Base-by-base conservation (phyloP, 2,113 vertebrate genomes). In the Alosa alosa region DNA sequence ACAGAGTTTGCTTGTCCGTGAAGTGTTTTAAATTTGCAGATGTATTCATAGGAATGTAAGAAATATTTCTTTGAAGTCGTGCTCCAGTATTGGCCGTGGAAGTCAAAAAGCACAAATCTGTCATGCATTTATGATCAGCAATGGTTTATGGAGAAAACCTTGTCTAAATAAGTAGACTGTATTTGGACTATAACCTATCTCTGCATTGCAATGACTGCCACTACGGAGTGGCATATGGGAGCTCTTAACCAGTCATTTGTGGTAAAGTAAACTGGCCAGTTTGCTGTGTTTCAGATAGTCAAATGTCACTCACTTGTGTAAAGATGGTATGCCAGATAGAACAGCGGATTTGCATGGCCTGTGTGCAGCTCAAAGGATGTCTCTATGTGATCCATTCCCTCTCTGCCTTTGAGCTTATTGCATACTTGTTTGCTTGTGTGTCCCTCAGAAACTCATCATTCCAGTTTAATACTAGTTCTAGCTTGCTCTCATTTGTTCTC, bases 261-360 rank as follows among this genome's bases (percentile, higher is more conserved):
- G 36, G 72, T 78, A 78, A 78, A 78, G 72, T 78, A 78, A 78
- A 78, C 72, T 78, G 72, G 31, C 25, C 72, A 78, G 72, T 72
- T 31, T 8, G 64, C 31, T 10, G 64, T 25, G 64, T 41, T 36
- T 78, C 25, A 78, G 72, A 78, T 78, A 78, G 72, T 78, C 72
- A 78, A 78, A 78, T 78, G 72, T 17, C 13, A 36, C 31, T 39
- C 72, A 78, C 31, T 41, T 5, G 3, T 36, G 72, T 15, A 39
- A 31, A 78, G 72, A 31, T 78, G 31, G 31, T 17, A 36, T 78
- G 72, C 64, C 64, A 72, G 25, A 78, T 78, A 78, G 72, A 5
- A 3, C 31, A 39, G 11, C 31, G 15, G 25, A 17, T 78, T 78
- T 39, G 72, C 72, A 78, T 78, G 72, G 31, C 11, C 13, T 78